Base-by-base conservation (phyloP, 2,888 invertebrate species). In the Metopia argyrocephala region DNA sequence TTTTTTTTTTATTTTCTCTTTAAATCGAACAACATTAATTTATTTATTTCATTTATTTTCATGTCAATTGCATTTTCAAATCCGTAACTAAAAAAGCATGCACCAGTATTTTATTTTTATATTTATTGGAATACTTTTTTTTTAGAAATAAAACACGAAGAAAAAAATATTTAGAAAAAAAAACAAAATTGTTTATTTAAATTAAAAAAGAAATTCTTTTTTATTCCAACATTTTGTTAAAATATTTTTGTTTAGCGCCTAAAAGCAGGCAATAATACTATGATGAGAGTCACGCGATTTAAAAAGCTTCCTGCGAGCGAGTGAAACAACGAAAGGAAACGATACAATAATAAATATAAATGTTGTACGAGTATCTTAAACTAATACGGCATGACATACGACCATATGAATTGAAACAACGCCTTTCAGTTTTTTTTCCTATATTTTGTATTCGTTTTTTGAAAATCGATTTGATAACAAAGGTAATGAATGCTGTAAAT, bases 231-330 rank as follows among this genome's bases (percentile, higher is more conserved):
- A 52, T 20, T 52, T 27, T 27, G 5, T 27, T 5, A 31, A 31
- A 31, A 31, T 27, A 27, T 54, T 54, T 54, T 15, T n/a, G 12
- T 23, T 27, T 12, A 31, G 15, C 15, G 25, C 27, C 27, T 25
- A n/a, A 9, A 18, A n/a, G 23, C 54, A 54, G 25, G 25, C 23
- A 52, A 52, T 52, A 23, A 21, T 7, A n/a, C 21, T 15, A 45
- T 61, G 23, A 46, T 61, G 61, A 56, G 28, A 65, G 25, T 65
- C 73, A 73, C 73, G 73, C 73, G 73, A 73, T 73, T 65, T 73
- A 56, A 56, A 31, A 31, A 12, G 70, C 50, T 52, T 50, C 70
- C 50, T 70, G 50, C 12, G 31, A 31, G 9, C 9, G 31, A 31
- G 31, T 12, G 31, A 7, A 7, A 31, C 31, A 31, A 7, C 7